Conservation (phyloP, 1,140 invertebrate genomes). For the Spodoptera litura region DNA sequence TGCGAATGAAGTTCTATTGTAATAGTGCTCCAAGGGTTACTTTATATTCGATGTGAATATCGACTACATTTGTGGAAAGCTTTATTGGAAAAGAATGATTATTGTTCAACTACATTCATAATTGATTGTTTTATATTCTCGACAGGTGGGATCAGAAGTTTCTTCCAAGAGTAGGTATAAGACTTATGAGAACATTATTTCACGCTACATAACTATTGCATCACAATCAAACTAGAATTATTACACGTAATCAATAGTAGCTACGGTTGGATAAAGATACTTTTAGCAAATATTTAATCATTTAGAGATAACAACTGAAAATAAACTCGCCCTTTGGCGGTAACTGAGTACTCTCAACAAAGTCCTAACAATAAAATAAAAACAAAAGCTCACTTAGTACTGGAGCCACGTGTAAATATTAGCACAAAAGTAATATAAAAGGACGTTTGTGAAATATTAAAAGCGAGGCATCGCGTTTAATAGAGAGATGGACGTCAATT, state of each 20-base stretch:
- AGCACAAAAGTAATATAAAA: constrained; percentile 38
- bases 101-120: neutral
- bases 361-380: constrained; percentile 20
- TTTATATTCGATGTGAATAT: constrained; percentile 34
- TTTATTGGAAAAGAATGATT: neutral
- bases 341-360: neutral
- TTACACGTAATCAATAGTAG: too few relatives aligned
- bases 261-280: too few relatives aligned
- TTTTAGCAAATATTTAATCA: too few relatives aligned
- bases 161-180: too few relatives aligned
- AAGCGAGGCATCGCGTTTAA: constrained; percentile 57
- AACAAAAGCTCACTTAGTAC: constrained; percentile 5
- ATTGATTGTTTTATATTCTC: neutral
- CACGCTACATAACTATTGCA: too few relatives aligned
- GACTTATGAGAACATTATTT: too few relatives aligned
- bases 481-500: constrained; percentile 67
- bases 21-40: constrained; percentile 34
- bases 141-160: too few relatives aligned
- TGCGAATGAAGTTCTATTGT: constrained; percentile 65
- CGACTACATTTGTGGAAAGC: neutral
- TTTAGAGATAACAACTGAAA: neutral
- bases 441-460: constrained; percentile 55
- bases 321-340: neutral
- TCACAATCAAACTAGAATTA: too few relatives aligned
- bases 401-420: neutral